phyloP scores from a whole-genome alignment of 2,113 vertebrate species.

The Tylochromis polylepis region DNA sequence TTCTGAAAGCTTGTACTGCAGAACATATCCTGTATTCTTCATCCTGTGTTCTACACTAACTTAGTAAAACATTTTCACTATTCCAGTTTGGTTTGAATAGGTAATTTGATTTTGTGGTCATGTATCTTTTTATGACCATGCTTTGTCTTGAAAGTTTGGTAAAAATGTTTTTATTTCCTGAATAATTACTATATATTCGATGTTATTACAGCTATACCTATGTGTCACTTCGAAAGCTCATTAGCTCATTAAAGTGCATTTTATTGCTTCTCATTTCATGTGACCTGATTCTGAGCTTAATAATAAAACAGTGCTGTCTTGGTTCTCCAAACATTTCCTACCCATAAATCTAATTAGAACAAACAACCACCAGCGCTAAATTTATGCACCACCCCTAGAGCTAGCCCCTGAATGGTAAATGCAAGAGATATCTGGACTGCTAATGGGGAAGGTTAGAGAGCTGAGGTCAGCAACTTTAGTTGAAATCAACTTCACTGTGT shows the following conservation, averaged over 20 bases:
- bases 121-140: background rate
- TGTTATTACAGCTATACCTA: background rate
- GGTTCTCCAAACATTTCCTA: slow-evolving; percentile 59
- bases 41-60: background rate
- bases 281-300: slow-evolving; percentile 60
- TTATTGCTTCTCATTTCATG: slow-evolving; percentile 46
- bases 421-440: slow-evolving; percentile 50
- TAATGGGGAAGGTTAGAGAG: slow-evolving; percentile 60
- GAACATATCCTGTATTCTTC: background rate
- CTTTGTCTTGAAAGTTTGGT: background rate
- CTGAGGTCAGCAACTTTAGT: slow-evolving; percentile 67
- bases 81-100: background rate
- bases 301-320: slow-evolving; percentile 54
- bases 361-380: slow-evolving; percentile 57
- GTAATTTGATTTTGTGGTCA: background rate
- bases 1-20: background rate
- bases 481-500: slow-evolving; percentile 26
- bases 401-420: slow-evolving; percentile 53
- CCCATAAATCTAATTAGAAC: slow-evolving; percentile 67
- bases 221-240: slow-evolving; percentile 40
- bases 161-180: background rate
- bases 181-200: background rate
- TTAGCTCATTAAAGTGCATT: slow-evolving; percentile 52
- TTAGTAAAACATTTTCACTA: background rate
- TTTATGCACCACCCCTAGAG: slow-evolving; percentile 51